These are phyloP conservation scores for Epirrita christyi DNA, from an alignment of 2,888 invertebrate genomes.

Conservation along the genomic window DNA sequence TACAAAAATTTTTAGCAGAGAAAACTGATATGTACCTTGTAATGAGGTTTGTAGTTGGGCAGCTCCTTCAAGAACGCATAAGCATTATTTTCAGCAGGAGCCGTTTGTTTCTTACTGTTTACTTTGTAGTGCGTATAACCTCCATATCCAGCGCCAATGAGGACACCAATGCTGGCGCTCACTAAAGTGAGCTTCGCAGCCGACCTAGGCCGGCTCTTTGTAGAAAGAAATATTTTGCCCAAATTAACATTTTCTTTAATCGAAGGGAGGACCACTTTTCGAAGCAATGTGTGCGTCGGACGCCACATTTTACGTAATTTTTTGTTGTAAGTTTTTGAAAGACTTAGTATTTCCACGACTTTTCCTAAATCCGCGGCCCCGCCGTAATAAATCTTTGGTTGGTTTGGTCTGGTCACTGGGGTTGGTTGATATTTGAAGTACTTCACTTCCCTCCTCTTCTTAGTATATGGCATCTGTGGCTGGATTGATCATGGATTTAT, in stretches of 20 bases:
- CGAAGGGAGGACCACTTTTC: constrained; percentile 63
- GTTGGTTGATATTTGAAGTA: too few species aligned
- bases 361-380: not conserved
- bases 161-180: constrained; percentile 85
- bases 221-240: constrained; percentile 62
- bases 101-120: constrained; percentile 60
- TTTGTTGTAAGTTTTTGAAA: not conserved
- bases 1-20: too few species aligned
- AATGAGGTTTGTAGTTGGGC: constrained; percentile 81
- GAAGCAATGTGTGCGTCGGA: constrained; percentile 62
- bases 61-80: constrained; percentile 72
- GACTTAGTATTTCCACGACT: not conserved
- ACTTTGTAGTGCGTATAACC: constrained; percentile 80
- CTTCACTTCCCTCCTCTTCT: too few species aligned
- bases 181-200: constrained; percentile 81
- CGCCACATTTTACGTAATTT: constrained; percentile 66
- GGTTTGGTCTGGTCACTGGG: too few species aligned
- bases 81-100: constrained; percentile 65
- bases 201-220: constrained; percentile 66
- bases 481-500: too few species aligned
- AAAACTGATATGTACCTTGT: constrained; percentile 59
- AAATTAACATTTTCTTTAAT: constrained; percentile 59
- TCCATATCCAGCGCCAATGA: constrained; percentile 83
- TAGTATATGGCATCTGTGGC: too few species aligned
- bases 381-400: too few species aligned